Conservation (phyloP, 1,140 invertebrate genomes). For the Proctacanthus coquilletti region DNA sequence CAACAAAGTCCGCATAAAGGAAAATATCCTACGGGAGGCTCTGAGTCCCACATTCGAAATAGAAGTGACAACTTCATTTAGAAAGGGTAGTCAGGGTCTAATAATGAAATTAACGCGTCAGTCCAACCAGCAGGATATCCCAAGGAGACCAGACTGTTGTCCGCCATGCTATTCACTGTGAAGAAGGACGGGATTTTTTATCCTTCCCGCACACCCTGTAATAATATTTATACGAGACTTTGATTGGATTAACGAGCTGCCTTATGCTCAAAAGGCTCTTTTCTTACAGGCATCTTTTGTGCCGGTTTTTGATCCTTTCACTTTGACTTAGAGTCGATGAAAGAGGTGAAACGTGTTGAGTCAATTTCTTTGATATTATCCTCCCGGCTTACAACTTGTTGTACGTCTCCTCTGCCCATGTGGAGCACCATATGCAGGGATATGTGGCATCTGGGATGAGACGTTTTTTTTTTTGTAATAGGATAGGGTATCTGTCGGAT, state of each 20-base stretch:
- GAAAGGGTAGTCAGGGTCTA: background rate
- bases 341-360: constrained; percentile 1
- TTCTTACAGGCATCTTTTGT: too few relatives aligned
- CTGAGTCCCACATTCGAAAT: background rate
- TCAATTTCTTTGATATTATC: constrained; percentile 1
- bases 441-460: background rate
- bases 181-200: too few relatives aligned
- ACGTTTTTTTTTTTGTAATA: background rate
- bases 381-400: background rate
- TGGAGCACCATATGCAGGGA: background rate
- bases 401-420: background rate
- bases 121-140: background rate
- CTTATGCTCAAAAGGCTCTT: too few relatives aligned
- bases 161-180: too few relatives aligned
- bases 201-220: too few relatives aligned
- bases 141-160: too few relatives aligned
- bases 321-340: too few relatives aligned
- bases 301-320: too few relatives aligned
- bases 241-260: background rate
- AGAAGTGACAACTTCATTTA: background rate
- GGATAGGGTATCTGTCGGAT: background rate
- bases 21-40: too few relatives aligned
- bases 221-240: constrained; percentile 1
- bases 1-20: too few relatives aligned
- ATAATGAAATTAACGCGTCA: constrained; percentile 1